These are phyloP conservation scores for Muraenolepis orangiensis DNA, from an alignment of 2,797 vertebrate species.

Conservation along the genomic window DNA sequence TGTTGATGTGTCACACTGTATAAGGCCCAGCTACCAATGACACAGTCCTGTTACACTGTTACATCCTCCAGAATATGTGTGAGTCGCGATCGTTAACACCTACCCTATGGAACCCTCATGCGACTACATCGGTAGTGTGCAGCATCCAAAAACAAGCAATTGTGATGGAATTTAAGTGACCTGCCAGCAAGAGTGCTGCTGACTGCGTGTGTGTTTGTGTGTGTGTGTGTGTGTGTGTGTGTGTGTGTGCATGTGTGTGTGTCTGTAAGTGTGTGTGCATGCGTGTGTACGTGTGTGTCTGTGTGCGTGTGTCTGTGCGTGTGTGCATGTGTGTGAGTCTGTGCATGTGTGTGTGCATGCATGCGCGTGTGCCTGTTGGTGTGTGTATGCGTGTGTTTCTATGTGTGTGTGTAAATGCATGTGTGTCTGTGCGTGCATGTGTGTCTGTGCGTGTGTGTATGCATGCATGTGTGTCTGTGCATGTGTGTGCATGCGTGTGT, in stretches of 20 bases:
- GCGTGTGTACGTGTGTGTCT: background rate
- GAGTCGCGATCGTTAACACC: too few species aligned
- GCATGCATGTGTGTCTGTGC: constrained; percentile 9
- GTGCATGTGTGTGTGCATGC: background rate
- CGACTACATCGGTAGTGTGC: too few species aligned
- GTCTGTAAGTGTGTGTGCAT: constrained; percentile 7
- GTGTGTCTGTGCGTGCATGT: constrained; percentile 5
- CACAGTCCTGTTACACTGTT: too few species aligned
- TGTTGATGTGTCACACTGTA: too few species aligned
- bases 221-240: background rate
- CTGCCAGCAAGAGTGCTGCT: too few species aligned
- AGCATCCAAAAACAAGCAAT: too few species aligned
- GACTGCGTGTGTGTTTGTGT: constrained; percentile 6
- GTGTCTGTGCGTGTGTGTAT: constrained; percentile 8
- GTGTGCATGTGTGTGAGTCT: background rate
- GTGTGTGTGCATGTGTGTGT: background rate
- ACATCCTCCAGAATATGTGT: too few species aligned
- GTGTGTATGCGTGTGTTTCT: constrained; percentile 9
- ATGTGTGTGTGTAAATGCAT: constrained; percentile 1
- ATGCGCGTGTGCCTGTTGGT: background rate
- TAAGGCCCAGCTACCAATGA: too few species aligned
- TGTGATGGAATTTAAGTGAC: too few species aligned
- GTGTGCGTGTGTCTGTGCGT: background rate
- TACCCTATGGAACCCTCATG: too few species aligned
- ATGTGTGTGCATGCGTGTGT: background rate